Evolutionary conservation across 2,797 vertebrate species (phyloP), one percentile per base, ranked within the genome.

Genomic region (Borostomias antarcticus): DNA sequence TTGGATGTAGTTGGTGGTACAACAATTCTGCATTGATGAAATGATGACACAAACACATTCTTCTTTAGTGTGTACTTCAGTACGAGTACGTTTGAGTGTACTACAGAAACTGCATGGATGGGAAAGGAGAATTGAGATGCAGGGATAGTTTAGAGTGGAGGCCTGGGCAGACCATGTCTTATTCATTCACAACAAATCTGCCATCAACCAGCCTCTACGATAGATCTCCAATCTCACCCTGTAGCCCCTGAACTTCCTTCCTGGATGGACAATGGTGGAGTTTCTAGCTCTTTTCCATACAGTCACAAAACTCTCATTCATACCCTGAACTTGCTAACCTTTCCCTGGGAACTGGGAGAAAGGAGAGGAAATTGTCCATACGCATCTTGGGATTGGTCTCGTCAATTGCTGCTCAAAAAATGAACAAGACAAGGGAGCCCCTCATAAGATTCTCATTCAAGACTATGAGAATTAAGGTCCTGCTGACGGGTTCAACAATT

Each of bases 231-330:
- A 40, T 59, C 56, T 54, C 53, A 21, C 29, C 8, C 48, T 26
- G 40, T 45, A 51, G 48, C 48, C 48, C 19, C 53, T 56, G 53
- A 56, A 25, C 57, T 40, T 59, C 35, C 57, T 59, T 19, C 33
- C 35, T 40, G 30, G 15, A 56, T 30, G 28, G 23, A 59, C 35
- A 59, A 59, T 59, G 19, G 21, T 33, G 1, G 26, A 58, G 21
- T 26, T 59, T 59, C 21, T 43, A 7, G 5, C 21, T 58, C 30
- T 58, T 10, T 58, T 26, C 28, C 21, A 37, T 26, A 11, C 57
- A 59, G 15, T 40, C 33, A 59, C 57, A 59, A 59, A 33, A 37
- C 35, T 15, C 11, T 40, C 2, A 26, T 59, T 59, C 23, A 59
- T 59, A 8, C 6, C 3, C 11, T 59, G 35, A 59, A 59, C 57